A percentile compares a stretch with the other conserved stretches of the same genome.
Evolutionary conservation across 2,888 invertebrate species (phyloP).

Genomic region (Mycogona germanica): DNA sequence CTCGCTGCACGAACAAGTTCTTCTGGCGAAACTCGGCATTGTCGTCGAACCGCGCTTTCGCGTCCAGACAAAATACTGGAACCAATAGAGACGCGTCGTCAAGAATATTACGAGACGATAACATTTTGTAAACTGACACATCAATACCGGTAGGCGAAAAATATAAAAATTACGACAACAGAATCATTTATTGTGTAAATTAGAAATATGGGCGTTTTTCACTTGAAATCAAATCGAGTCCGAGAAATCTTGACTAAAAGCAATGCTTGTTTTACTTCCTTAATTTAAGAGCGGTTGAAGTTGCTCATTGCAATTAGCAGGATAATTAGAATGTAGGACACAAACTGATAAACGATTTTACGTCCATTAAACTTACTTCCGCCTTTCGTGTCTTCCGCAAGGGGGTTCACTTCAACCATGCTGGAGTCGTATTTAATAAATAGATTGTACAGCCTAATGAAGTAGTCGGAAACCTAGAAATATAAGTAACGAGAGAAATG

Average conservation of each 20-base stretch:
- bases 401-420: conserved; percentile 86
- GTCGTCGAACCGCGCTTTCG: conserved; percentile 91
- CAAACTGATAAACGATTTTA: not conserved
- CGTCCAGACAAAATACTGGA: conserved; percentile 81
- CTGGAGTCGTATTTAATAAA: conserved; percentile 82
- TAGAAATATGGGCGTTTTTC: too few species aligned
- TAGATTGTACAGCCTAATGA: conserved; percentile 69
- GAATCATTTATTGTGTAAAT: not conserved
- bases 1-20: conserved; percentile 66
- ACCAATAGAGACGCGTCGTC: not conserved
- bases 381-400: conserved; percentile 69
- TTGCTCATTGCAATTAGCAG: conserved; percentile 53
- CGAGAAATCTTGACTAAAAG: too few species aligned
- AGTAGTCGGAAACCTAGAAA: conserved; percentile 50
- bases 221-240: too few species aligned
- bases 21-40: conserved; percentile 87
- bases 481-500: too few species aligned
- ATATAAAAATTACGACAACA: not conserved
- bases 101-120: not conserved
- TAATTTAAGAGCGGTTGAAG: too few species aligned
- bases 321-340: conserved; percentile 22
- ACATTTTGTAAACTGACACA: not conserved
- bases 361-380: conserved; percentile 29
- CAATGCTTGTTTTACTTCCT: too few species aligned
- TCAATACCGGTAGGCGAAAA: not conserved